A percentile compares a stretch with the other conserved stretches of the same genome.
Conservation (phyloP, 2,113 vertebrate genomes). For the Macroglossus sobrinus region DNA sequence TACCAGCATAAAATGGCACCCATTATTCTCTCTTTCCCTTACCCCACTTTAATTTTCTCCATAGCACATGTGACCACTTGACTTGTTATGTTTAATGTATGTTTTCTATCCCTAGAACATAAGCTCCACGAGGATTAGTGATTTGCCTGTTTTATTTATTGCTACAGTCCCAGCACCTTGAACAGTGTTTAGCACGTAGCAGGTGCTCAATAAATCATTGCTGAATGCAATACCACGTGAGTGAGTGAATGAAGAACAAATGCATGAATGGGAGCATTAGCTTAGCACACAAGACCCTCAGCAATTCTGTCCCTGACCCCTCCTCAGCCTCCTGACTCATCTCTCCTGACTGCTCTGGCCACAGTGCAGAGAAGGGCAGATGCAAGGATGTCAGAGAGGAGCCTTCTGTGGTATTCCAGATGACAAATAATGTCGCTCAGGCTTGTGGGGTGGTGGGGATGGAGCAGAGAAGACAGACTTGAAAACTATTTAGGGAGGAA, state of each 20-base stretch:
- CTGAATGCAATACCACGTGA: background rate
- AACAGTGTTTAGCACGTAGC: background rate
- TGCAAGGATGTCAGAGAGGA: background rate
- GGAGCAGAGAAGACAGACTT: background rate
- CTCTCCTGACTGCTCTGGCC: background rate
- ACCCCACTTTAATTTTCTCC: background rate
- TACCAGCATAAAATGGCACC: background rate
- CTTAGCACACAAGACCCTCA: background rate
- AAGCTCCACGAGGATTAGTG: background rate
- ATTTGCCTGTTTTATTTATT: background rate
- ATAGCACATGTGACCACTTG: background rate
- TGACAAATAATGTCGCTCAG: background rate
- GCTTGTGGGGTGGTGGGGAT: background rate
- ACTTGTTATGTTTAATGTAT: background rate
- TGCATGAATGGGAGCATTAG: background rate
- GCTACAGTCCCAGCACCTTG: background rate
- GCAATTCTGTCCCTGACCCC: background rate
- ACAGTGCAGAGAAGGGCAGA: background rate
- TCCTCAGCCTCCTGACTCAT: background rate
- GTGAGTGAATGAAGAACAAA: background rate
- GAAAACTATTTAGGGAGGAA: background rate
- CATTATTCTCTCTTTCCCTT: background rate
- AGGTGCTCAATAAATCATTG: background rate
- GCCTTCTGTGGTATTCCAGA: no score
- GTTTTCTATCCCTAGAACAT: background rate